A percentile compares a stretch with the other conserved stretches of the same genome.
phyloP scores from a whole-genome alignment of 2,888 invertebrate species.

The Falcaria lacertinaria region DNA sequence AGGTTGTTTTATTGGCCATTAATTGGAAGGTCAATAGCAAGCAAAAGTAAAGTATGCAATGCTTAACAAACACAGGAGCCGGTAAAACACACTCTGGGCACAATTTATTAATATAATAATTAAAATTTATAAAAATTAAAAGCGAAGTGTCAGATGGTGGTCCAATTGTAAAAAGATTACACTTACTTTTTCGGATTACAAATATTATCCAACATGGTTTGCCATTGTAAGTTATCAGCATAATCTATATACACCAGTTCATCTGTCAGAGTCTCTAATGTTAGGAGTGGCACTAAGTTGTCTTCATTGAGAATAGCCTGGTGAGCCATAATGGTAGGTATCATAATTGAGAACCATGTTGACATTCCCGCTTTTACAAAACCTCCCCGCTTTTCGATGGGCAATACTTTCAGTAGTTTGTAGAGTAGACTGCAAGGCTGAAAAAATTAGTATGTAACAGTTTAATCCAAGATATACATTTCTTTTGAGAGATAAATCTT shows the following conservation, averaged over 20 bases:
- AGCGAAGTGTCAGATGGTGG: neutral
- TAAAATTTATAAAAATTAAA: no score
- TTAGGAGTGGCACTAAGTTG: conserved; percentile 25
- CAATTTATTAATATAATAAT: no score
- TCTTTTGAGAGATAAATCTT: no score
- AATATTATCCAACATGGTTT: conserved; percentile 49
- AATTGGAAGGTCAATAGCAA: no score
- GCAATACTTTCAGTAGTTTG: conserved; percentile 46
- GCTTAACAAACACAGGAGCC: no score
- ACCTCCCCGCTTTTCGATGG: conserved; percentile 40
- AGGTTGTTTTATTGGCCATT: no score
- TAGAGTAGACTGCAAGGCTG: conserved; percentile 37
- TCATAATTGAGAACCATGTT: conserved; percentile 69
- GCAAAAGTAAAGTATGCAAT: no score
- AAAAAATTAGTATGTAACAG: conserved; percentile 43
- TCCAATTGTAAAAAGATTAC: conserved; percentile 1
- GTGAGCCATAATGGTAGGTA: conserved; percentile 57
- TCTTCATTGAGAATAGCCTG: conserved; percentile 5
- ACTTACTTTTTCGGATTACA: conserved; percentile 54
- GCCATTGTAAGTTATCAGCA: conserved; percentile 56
- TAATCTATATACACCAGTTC: conserved; percentile 58
- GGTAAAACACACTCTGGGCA: no score
- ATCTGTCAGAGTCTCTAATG: conserved; percentile 62
- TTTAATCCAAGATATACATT: no score
- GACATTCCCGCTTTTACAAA: conserved; percentile 57